A percentile compares a stretch with the other conserved stretches of the same genome.
These are phyloP conservation scores for Coenonympha arcania DNA, from an alignment of 2,888 invertebrate genomes.

Conservation along the genomic window DNA sequence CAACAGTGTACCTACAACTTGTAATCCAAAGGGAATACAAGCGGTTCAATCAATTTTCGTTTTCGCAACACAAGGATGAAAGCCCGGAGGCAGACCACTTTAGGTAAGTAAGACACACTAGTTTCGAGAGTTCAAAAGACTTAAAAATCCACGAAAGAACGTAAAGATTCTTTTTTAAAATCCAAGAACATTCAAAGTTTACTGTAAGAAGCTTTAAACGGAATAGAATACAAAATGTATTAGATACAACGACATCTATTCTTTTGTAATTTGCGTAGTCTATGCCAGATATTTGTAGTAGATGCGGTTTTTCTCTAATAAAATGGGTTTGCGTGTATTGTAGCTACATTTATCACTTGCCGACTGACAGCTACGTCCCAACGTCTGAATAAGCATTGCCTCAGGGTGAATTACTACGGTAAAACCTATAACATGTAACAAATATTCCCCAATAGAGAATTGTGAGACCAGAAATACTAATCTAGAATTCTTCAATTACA, in stretches of 20 bases:
- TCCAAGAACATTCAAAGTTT: too few relatives aligned
- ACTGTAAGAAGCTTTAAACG: too few relatives aligned
- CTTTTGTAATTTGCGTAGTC: too few relatives aligned
- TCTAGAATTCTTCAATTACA: too few relatives aligned
- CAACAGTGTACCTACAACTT: neutral
- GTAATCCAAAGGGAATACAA: neutral
- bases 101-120: too few relatives aligned
- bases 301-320: neutral
- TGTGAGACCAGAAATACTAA: neutral
- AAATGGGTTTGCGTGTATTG: neutral
- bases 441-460: neutral
- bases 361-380: neutral
- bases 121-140: too few relatives aligned
- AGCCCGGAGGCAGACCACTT: neutral
- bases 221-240: too few relatives aligned
- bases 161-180: too few relatives aligned
- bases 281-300: too few relatives aligned
- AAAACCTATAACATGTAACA: neutral
- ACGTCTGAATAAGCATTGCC: neutral
- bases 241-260: too few relatives aligned
- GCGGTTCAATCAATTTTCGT: neutral
- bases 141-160: too few relatives aligned
- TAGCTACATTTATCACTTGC: neutral
- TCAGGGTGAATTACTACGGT: neutral
- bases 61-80: neutral